Evolutionary conservation across 2,113 vertebrate species (phyloP).

Genomic region (Sinocyclocheilus grahami): DNA sequence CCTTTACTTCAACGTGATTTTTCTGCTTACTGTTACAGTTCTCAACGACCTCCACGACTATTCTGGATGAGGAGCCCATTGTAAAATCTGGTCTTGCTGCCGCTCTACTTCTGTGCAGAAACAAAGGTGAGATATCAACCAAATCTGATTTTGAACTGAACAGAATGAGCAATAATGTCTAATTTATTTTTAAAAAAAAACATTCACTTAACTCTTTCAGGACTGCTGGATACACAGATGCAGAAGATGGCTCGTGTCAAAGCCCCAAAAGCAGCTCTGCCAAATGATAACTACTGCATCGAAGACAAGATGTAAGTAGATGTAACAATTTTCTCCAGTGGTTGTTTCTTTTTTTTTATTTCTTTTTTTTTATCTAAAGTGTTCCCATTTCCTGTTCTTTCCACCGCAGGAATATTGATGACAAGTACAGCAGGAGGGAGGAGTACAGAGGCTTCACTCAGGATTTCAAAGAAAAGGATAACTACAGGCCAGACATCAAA

Average conservation of each 20-base stretch:
- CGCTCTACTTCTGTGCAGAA: constrained; percentile 85
- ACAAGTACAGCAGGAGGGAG: constrained; percentile 89
- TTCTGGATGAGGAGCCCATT: constrained; percentile 91
- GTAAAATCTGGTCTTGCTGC: constrained; percentile 86
- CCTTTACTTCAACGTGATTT: not conserved
- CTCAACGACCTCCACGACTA: constrained; percentile 85
- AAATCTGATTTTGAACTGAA: not conserved
- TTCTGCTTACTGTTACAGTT: constrained; percentile 66
- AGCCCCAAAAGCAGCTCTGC: constrained; percentile 79
- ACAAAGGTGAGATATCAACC: constrained; percentile 76
- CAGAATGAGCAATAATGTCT: not conserved
- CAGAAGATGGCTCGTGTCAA: constrained; percentile 88
- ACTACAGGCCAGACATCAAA: constrained; percentile 86
- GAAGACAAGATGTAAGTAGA: constrained; percentile 87
- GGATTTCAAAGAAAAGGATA: constrained; percentile 92
- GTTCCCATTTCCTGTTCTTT: not conserved
- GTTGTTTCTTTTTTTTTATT: not conserved
- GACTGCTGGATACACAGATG: constrained; percentile 85
- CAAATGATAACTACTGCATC: constrained; percentile 87
- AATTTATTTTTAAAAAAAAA: no score
- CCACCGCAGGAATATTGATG: constrained; percentile 82
- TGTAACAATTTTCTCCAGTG: not conserved
- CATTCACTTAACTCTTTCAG: constrained; percentile 58
- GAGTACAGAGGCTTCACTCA: constrained; percentile 91
- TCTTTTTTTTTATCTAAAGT: no score